Evolutionary conservation across 2,797 vertebrate species (phyloP).

Genomic region (Melanotaenia boesemani): DNA sequence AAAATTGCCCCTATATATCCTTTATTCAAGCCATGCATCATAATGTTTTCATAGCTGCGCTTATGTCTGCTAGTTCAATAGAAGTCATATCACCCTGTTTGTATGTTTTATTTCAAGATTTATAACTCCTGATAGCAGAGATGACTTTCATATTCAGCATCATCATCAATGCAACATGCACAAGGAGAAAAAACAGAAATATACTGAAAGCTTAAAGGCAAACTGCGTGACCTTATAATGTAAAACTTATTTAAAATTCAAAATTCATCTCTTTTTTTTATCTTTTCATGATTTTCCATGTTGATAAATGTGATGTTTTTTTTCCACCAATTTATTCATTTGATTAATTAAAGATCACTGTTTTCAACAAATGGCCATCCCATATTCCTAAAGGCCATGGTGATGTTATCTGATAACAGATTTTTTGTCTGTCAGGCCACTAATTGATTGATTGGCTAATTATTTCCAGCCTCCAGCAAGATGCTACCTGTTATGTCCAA

Average conservation of each 20-base stretch:
- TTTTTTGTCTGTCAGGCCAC: not conserved
- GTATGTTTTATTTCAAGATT: constrained; percentile 60
- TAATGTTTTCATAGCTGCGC: constrained; percentile 64
- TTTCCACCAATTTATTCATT: constrained; percentile 9
- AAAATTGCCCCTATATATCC: constrained; percentile 58
- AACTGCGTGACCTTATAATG: not conserved
- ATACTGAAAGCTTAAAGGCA: not conserved
- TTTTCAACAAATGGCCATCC: not conserved
- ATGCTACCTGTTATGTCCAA: constrained; percentile 10
- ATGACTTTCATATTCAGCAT: constrained; percentile 35
- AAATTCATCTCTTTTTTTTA: not conserved
- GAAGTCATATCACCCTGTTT: constrained; percentile 71
- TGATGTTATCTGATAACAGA: constrained; percentile 11
- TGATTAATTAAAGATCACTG: constrained; percentile 21
- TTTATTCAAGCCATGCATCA: constrained; percentile 57
- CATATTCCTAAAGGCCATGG: not conserved
- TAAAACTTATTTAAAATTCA: not conserved
- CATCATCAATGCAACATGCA: constrained; percentile 1
- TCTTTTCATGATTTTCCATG: constrained; percentile 7
- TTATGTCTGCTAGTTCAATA: constrained; percentile 59
- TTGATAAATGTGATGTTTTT: constrained; percentile 1
- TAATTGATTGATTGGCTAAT: constrained; percentile 3
- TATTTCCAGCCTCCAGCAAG: not conserved
- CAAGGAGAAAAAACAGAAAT: not conserved
- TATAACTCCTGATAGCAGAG: constrained; percentile 56